These are phyloP conservation scores for Drosophila lutescens DNA, from an alignment of 2,888 invertebrate species.

Conservation along the genomic window DNA sequence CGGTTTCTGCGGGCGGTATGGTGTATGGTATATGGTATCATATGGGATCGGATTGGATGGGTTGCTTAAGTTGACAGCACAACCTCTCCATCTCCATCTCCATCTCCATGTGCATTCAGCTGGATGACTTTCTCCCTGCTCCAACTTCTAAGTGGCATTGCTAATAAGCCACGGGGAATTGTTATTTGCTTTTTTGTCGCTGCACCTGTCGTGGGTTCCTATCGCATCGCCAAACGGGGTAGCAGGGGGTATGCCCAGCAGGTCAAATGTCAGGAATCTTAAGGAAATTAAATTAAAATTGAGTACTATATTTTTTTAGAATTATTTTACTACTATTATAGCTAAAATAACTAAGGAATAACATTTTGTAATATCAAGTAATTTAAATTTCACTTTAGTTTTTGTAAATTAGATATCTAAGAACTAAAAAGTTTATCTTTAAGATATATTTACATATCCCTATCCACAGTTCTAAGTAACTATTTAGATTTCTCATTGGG, in stretches of 20 bases:
- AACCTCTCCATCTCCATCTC: slow-evolving; percentile 29
- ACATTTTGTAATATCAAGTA: no score
- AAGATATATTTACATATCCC: no score
- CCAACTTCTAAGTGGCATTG: slow-evolving; percentile 62
- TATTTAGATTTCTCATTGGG: no score
- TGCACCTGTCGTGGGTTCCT: slow-evolving; percentile 18
- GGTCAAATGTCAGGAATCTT: neutral
- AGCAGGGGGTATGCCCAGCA: slow-evolving; percentile 27
- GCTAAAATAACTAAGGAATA: no score
- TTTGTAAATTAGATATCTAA: no score
- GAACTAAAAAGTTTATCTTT: neutral
- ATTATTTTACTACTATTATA: no score
- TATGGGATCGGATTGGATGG: slow-evolving; percentile 1
- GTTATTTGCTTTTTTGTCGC: slow-evolving; percentile 24
- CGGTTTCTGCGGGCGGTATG: slow-evolving; percentile 34
- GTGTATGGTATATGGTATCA: neutral
- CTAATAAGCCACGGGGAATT: slow-evolving; percentile 63
- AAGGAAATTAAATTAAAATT: no score
- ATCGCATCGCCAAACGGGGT: slow-evolving; percentile 15
- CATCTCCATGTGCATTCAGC: slow-evolving; percentile 42
- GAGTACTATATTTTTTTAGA: no score
- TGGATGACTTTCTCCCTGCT: slow-evolving; percentile 65
- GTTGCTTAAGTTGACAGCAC: slow-evolving; percentile 22
- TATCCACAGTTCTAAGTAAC: no score
- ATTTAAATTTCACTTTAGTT: no score